Evolutionary conservation across 2,113 vertebrate species (phyloP), one percentile per base, ranked within the genome.

Genomic region (Scartelaos histophorus): DNA sequence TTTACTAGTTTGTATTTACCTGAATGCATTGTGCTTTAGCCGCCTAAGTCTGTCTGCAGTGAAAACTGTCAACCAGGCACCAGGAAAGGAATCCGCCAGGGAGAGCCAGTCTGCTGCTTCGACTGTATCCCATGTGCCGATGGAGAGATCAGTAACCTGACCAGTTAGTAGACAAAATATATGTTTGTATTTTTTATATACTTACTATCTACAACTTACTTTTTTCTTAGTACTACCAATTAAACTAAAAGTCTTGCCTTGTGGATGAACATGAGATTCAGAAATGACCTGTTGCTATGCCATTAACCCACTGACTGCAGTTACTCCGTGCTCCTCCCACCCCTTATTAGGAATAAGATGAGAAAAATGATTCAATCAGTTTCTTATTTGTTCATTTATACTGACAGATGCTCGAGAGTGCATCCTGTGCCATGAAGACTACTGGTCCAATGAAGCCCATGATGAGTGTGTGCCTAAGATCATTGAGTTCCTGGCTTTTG

Each of bases 101-200:
- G 94, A 22, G 93, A 96, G 67, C 94, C 94, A 0, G 88, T 94
- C 21, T 95, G 94, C 84, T 95, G 94, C 80, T 96, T 95, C n/a
- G 93, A 95, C 84, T 95, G 94, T n/a, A 95, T 96, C 81, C 92
- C 88, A 0, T 95, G 94, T 84, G 94, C 94, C 1, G 94, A 95
- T 13, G 95, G 95, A 69, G 92, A 94, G 19, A 91, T 94, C 76
- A 93, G 93, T 69, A 85, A 87, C 80, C 43, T 79, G 22, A 91
- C 92, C 53, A 93, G 94, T 96, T 70, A 81, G 86, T 85, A 65
- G 22, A 64, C 24, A 7, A 12, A 34, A 60, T 17, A 47, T 53
- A 15, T 68, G 29, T 53, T 29, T 6, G 0, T 34, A n/a, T 13
- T 1, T 71, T 49, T 51, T 17, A 51, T 15, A 29, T 29, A 29